Conservation (phyloP, 1,140 invertebrate species). For the Cylas formicarius region DNA sequence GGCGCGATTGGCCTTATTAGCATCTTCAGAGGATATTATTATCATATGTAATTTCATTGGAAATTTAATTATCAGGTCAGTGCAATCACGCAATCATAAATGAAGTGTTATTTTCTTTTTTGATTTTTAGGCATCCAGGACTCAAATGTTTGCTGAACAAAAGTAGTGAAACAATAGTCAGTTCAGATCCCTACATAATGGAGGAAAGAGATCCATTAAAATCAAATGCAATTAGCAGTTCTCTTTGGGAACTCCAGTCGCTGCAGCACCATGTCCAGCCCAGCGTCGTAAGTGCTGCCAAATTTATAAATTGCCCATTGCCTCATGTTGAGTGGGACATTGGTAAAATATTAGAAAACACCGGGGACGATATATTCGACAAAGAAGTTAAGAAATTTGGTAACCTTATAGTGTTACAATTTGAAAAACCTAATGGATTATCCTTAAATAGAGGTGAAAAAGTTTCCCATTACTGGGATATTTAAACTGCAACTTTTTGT, state of each 20-base stretch:
- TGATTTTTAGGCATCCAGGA: constrained; percentile 59
- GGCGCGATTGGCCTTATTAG: constrained; percentile 71
- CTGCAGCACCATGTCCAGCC: constrained; percentile 71
- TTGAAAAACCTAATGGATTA: constrained; percentile 51
- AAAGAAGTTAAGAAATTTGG: constrained; percentile 54
- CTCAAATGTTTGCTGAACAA: constrained; percentile 70
- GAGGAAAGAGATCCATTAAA: constrained; percentile 70
- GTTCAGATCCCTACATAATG: constrained; percentile 73
- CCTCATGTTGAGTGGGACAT: constrained; percentile 63
- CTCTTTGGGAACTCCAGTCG: constrained; percentile 82
- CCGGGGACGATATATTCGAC: constrained; percentile 51
- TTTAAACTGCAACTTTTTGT: too few species aligned
- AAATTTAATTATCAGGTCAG: constrained; percentile 71
- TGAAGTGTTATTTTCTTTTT: constrained; percentile 1
- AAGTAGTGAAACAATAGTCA: constrained; percentile 46
- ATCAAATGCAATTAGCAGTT: constrained; percentile 75
- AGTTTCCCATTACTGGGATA: constrained; percentile 50
- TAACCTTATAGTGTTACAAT: constrained; percentile 55
- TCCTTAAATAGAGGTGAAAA: constrained; percentile 45
- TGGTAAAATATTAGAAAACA: constrained; percentile 39
- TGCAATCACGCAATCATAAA: neutral
- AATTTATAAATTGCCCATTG: constrained; percentile 58
- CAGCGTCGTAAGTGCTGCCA: constrained; percentile 57
- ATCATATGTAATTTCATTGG: constrained; percentile 77
- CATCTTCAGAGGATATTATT: constrained; percentile 70